Evolutionary conservation across 2,888 invertebrate genomes (phyloP).

Genomic region (Ligdia adustata): DNA sequence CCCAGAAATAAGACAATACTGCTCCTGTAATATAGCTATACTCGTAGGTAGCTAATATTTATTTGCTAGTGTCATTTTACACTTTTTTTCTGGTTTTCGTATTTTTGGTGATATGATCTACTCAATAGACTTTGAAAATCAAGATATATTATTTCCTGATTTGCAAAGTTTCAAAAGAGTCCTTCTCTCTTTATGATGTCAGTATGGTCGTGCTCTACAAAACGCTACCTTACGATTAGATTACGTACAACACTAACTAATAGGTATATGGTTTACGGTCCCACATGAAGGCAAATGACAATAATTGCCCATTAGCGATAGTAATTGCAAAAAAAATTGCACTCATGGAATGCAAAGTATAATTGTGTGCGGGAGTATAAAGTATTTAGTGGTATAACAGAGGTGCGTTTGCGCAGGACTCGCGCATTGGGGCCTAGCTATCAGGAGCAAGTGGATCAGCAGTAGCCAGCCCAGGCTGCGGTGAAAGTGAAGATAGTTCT

Average conservation of each 20-base stretch:
- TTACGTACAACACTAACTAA: conserved; percentile 4
- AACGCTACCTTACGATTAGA: conserved; percentile 23
- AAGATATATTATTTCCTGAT: too few relatives aligned
- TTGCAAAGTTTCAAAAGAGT: too few relatives aligned
- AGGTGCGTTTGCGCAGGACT: conserved; percentile 53
- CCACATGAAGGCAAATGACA: conserved; percentile 68
- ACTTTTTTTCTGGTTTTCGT: too few relatives aligned
- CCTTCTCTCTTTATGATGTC: too few relatives aligned
- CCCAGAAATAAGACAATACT: too few relatives aligned
- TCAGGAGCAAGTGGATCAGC: conserved; percentile 68
- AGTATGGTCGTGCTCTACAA: conserved; percentile 23
- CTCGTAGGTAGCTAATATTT: too few relatives aligned
- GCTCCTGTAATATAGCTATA: too few relatives aligned
- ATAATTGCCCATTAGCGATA: conserved; percentile 71
- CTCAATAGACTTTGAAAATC: too few relatives aligned
- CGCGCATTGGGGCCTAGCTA: conserved; percentile 54
- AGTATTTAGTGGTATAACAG: too few relatives aligned
- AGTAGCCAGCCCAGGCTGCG: conserved; percentile 30
- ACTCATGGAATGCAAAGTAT: conserved; percentile 67
- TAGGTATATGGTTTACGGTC: conserved; percentile 40
- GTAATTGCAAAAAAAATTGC: conserved; percentile 60
- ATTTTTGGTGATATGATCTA: too few relatives aligned
- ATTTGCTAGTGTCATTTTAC: too few relatives aligned
- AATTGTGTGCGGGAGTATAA: conserved; percentile 53
- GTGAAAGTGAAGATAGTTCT: conserved; percentile 74